Percentiles rank a stretch among this genome's conserved stretches.
phyloP scores from a whole-genome alignment of 2,797 vertebrate genomes.

The Mormyrops attenuatus region DNA sequence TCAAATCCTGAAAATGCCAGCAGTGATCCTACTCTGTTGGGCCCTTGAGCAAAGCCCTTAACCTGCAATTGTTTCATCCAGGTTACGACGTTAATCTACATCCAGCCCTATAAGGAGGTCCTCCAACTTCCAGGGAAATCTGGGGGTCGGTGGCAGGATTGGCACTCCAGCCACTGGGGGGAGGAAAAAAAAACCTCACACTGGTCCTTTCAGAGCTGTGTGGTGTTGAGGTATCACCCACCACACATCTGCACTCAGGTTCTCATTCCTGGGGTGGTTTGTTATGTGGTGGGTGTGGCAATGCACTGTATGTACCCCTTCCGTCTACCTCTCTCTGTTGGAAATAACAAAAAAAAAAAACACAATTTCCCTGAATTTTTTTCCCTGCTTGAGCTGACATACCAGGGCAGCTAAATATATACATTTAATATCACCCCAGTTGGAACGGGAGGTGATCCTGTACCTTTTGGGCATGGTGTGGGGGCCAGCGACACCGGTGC shows the following conservation, averaged over 20 bases:
- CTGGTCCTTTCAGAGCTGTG: neutral
- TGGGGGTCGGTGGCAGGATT: neutral
- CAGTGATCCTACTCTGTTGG: too few species aligned
- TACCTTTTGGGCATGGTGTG: neutral
- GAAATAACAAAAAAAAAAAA: neutral
- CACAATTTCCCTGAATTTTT: too few species aligned
- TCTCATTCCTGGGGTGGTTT: neutral
- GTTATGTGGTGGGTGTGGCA: neutral
- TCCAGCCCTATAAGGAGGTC: neutral
- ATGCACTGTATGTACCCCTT: neutral
- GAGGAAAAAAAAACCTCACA: neutral
- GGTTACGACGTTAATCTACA: neutral
- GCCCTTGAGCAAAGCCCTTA: neutral
- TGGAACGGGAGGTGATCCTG: neutral
- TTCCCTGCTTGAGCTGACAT: neutral
- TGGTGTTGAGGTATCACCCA: too few species aligned
- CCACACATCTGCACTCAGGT: too few species aligned
- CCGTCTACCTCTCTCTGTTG: neutral
- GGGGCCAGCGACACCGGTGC: neutral
- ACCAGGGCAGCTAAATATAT: slow-evolving; percentile 52
- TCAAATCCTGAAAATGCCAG: neutral
- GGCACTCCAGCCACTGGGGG: neutral
- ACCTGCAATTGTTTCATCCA: neutral
- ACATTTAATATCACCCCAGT: slow-evolving; percentile 3
- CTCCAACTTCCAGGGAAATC: neutral